Percentiles rank a stretch among this genome's conserved stretches.
Conservation (phyloP, 2,113 vertebrate species). For the Haliaeetus leucogaster region DNA sequence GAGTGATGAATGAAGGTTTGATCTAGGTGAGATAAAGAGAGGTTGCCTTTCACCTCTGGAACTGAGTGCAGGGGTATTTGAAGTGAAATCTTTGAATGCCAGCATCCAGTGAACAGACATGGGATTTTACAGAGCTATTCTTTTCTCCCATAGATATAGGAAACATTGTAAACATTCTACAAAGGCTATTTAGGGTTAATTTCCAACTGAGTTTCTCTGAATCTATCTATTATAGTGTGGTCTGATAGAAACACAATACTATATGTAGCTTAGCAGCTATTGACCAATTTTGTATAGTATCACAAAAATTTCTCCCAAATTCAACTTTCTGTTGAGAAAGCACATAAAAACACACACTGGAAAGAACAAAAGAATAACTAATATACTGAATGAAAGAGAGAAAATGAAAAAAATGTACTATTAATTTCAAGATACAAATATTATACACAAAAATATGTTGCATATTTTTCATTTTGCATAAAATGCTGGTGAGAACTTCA, state of each 20-base stretch:
- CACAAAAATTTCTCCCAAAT: not conserved
- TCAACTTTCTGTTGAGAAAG: not conserved
- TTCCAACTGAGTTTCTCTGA: not conserved
- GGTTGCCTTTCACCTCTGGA: slow-evolving; percentile 24
- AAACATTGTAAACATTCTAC: not conserved
- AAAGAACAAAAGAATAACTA: not conserved
- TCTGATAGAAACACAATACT: not conserved
- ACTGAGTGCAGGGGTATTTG: not conserved
- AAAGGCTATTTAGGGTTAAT: slow-evolving; percentile 25
- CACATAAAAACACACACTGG: not conserved
- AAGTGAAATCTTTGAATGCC: not conserved
- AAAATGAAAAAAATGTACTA: not conserved
- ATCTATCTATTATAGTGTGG: not conserved
- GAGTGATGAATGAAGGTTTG: not conserved
- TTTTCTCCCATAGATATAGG: not conserved
- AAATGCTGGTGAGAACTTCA: not conserved
- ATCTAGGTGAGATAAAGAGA: not conserved
- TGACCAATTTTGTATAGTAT: not conserved
- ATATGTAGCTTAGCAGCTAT: not conserved
- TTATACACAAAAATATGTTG: not conserved
- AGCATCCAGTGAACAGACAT: not conserved
- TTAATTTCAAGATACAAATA: not conserved
- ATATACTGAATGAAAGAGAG: not conserved
- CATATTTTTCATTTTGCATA: not conserved
- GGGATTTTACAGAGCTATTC: not conserved